These are phyloP conservation scores for Chironomus tentans DNA, from an alignment of 2,888 invertebrate genomes.

Conservation along the genomic window DNA sequence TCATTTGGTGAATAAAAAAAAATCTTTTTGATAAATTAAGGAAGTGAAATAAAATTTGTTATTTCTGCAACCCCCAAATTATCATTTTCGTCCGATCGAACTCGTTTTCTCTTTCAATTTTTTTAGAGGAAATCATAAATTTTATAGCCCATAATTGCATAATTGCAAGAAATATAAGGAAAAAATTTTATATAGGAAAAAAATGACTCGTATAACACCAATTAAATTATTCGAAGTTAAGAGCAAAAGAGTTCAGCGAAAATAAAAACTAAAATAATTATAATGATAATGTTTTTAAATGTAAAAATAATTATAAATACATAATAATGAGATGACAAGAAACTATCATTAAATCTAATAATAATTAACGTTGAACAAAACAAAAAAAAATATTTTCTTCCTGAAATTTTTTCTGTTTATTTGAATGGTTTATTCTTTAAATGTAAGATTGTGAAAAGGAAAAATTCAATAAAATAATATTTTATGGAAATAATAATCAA, in stretches of 20 bases:
- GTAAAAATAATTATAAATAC: background rate
- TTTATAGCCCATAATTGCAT: background rate
- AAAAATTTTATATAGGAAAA: background rate
- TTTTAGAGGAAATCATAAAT: background rate
- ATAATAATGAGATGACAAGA: background rate
- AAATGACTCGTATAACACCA: slow-evolving; percentile 8
- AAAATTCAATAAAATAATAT: slow-evolving; percentile 14
- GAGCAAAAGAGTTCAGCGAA: slow-evolving; percentile 10
- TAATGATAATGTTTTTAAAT: background rate
- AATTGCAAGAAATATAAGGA: background rate
- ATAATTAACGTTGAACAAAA: background rate
- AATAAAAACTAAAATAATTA: background rate
- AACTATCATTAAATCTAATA: background rate
- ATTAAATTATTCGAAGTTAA: slow-evolving; percentile 7
- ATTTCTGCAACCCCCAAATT: background rate
- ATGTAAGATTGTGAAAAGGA: slow-evolving; percentile 1
- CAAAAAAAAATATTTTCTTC: background rate
- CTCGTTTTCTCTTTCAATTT: background rate
- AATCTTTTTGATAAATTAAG: background rate
- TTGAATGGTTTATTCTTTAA: slow-evolving; percentile 9
- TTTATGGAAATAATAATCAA: background rate
- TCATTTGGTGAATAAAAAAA: too few relatives aligned
- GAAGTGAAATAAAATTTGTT: background rate
- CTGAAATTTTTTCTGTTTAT: slow-evolving; percentile 9
- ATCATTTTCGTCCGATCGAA: background rate